phyloP scores from a whole-genome alignment of 2,888 invertebrate species.

The Caenorhabditis japonica region DNA sequence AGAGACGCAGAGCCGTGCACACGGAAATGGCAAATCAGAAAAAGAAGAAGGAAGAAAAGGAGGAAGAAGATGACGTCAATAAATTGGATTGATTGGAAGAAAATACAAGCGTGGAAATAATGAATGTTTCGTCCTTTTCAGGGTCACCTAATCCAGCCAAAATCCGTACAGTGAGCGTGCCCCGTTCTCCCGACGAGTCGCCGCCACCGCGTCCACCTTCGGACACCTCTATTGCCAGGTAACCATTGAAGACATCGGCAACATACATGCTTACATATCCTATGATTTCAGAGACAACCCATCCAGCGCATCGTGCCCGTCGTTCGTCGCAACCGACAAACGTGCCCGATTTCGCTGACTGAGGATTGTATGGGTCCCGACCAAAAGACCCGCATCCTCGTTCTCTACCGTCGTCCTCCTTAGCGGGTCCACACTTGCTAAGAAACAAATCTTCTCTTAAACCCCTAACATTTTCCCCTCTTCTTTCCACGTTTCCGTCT shows the following conservation, averaged over 20 bases:
- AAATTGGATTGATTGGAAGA: not conserved
- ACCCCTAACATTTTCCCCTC: not conserved
- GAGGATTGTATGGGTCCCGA: conserved; percentile 64
- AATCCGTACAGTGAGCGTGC: conserved; percentile 47
- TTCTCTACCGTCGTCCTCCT: conserved; percentile 75
- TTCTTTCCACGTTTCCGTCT: conserved; percentile 8
- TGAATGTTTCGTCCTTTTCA: conserved; percentile 28
- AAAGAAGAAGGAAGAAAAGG: not conserved
- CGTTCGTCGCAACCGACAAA: conserved; percentile 25
- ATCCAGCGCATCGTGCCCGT: conserved; percentile 7
- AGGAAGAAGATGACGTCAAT: conserved; percentile 5
- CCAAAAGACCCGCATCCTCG: conserved; percentile 70
- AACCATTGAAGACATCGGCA: not conserved
- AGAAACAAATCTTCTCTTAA: not conserved
- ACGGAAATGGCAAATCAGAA: conserved; percentile 2
- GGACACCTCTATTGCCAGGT: conserved; percentile 40
- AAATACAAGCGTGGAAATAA: not conserved
- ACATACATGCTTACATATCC: too few relatives aligned
- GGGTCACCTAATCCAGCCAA: conserved; percentile 54
- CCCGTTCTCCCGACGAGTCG: conserved; percentile 58
- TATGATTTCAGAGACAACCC: conserved; percentile 49
- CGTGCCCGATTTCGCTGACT: conserved; percentile 31
- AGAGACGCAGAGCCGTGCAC: too few relatives aligned
- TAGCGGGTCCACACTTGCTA: conserved; percentile 66
- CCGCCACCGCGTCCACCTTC: conserved; percentile 59